A percentile compares a stretch with the other conserved stretches of the same genome.
Conservation (phyloP, 2,888 invertebrate genomes). For the Scaeva pyrastri region DNA sequence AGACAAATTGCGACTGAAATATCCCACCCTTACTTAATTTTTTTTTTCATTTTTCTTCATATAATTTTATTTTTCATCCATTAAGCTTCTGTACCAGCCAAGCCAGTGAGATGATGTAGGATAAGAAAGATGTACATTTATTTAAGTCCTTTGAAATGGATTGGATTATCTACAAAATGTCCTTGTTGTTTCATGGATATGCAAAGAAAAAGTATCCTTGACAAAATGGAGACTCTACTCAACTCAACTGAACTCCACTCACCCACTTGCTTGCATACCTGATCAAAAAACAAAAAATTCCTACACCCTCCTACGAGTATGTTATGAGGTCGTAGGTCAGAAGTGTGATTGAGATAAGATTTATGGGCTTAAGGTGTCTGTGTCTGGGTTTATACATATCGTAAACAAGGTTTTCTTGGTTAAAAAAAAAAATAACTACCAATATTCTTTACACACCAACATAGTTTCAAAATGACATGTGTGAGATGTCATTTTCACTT, state of each 20-base stretch:
- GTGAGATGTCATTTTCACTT: background rate
- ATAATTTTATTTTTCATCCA: slow-evolving; percentile 33
- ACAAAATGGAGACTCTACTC: background rate
- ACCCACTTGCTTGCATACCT: background rate
- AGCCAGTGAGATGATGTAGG: slow-evolving; percentile 14
- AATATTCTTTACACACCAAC: background rate
- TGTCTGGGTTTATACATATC: background rate
- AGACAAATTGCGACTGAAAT: slow-evolving; percentile 32
- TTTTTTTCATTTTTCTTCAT: background rate
- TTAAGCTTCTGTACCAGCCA: slow-evolving; percentile 36
- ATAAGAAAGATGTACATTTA: slow-evolving; percentile 19
- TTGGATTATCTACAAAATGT: slow-evolving; percentile 35
- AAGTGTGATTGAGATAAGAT: slow-evolving; percentile 2
- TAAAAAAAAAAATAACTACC: slow-evolving; percentile 1
- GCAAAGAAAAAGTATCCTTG: slow-evolving; percentile 18
- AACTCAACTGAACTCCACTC: background rate
- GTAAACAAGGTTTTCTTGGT: background rate
- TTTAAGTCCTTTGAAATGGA: slow-evolving; percentile 38
- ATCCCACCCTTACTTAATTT: background rate
- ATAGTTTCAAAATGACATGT: background rate
- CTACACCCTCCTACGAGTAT: background rate
- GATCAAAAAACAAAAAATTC: background rate
- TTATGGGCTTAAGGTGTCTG: slow-evolving; percentile 7
- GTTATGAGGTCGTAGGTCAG: slow-evolving; percentile 4
- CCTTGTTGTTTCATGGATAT: slow-evolving; percentile 31